Evolutionary conservation across 2,113 vertebrate genomes (phyloP).

Genomic region (Emydocephalus ijimae): DNA sequence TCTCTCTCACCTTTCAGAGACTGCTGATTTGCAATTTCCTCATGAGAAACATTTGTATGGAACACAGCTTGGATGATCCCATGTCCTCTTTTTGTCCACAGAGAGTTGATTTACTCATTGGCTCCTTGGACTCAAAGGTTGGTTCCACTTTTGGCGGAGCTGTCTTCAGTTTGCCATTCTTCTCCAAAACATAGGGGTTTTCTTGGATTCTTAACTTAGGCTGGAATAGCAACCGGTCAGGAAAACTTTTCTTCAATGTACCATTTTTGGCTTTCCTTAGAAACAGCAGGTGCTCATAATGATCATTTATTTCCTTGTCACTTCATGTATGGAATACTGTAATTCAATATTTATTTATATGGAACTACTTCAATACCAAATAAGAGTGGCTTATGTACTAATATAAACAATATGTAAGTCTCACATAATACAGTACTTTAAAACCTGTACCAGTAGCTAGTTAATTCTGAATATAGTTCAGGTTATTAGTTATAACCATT

Average conservation of each 20-base stretch:
- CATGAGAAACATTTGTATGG: too few relatives aligned
- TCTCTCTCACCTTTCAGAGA: too few relatives aligned
- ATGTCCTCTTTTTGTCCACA: too few relatives aligned
- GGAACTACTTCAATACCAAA: not conserved
- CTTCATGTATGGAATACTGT: not conserved
- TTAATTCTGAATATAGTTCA: not conserved
- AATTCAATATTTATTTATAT: not conserved
- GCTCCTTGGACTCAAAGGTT: too few relatives aligned
- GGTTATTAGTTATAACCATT: not conserved
- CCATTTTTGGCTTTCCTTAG: not conserved
- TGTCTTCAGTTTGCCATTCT: too few relatives aligned
- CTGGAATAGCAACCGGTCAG: not conserved
- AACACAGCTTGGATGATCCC: too few relatives aligned
- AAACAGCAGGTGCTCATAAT: not conserved
- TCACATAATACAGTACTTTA: not conserved
- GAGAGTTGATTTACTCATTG: too few relatives aligned
- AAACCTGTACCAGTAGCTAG: not conserved
- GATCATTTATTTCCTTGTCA: not conserved
- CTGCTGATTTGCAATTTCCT: too few relatives aligned
- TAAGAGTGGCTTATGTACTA: not conserved
- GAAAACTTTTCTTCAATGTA: not conserved
- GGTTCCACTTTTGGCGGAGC: too few relatives aligned
- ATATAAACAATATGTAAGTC: not conserved
- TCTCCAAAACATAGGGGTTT: not conserved
- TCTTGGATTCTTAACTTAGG: not conserved